Conservation (phyloP, 2,797 vertebrate species). For the Chloroceryle inda region DNA sequence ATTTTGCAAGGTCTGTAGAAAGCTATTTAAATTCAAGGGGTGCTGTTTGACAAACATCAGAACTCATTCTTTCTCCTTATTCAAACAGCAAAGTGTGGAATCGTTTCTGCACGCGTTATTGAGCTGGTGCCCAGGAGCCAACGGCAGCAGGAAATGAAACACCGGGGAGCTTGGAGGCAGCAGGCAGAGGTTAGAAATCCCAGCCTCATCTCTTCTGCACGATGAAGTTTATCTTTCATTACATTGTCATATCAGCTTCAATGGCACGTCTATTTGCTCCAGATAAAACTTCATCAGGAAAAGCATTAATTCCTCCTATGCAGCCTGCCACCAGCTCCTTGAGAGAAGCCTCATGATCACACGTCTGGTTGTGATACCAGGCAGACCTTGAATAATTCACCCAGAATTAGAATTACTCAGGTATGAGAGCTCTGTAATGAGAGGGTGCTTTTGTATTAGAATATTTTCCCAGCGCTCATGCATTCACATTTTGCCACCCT, state of each 20-base stretch:
- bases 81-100: not conserved
- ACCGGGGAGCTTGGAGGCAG: not conserved
- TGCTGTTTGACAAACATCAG: not conserved
- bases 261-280: not conserved
- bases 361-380: not conserved
- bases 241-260: not conserved
- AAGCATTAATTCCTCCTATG: not conserved
- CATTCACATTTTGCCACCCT: not conserved
- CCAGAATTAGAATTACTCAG: not conserved
- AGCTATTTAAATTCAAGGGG: not conserved
- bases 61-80: not conserved
- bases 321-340: not conserved
- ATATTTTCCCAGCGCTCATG: not conserved
- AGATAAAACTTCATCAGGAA: not conserved
- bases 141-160: not conserved
- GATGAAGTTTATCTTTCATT: not conserved
- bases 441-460: not conserved
- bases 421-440: not conserved
- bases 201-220: not conserved
- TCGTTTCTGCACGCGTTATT: not conserved
- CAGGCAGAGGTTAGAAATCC: slow-evolving; percentile 1
- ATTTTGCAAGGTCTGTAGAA: not conserved
- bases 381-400: not conserved
- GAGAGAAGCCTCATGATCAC: not conserved
- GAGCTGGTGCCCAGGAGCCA: not conserved